Base-by-base conservation (phyloP, 2,797 vertebrate species). In the Thalassophryne amazonica region DNA sequence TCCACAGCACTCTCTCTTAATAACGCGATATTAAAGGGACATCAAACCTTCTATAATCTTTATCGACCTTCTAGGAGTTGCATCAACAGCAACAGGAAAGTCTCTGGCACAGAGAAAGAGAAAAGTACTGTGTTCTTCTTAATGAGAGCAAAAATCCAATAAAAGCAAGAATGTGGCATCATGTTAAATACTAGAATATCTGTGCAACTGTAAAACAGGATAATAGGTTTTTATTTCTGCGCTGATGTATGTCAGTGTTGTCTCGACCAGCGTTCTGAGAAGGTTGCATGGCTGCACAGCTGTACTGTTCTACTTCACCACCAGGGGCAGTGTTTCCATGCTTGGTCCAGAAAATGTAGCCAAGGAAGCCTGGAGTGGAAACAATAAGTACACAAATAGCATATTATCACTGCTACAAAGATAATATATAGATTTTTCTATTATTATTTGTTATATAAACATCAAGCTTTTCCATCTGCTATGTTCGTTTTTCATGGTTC, bases 21-120 rank as follows among this genome's bases (percentile, higher is more conserved):
- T 67, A 74, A 74, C 60, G 71, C 49, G 50, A 57, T 45, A 49
- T 67, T 67, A 65, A 62, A 58, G 50, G 31, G 22, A 51, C 61
- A 56, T 73, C 56, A 24, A 56, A 59, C 74, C 66, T 61, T 74
- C 63, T 43, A 47, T 57, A 62, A 63, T 64, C 61, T 78, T 70
- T 67, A 80, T 60, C 10, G 46, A 73, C 56, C 62, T 66, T 56
- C 54, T 48, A 34, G 51, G 50, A 48, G 64, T 59, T 73, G 48
- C 61, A 67, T 38, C 58, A 64, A 59, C 40, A 39, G 10, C 33
- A 46, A 59, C 28, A 27, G 55, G 73, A 57, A 40, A 69, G 48
- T 38, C 31, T 22, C 6, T 12, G 42, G 46, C 50, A 28, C 13
- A 20, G 19, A 29, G 8, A 33, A 27, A 28, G n/a, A 47, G 11